These are phyloP conservation scores for Nibea albiflora DNA, from an alignment of 2,113 vertebrate genomes.

Conservation along the genomic window DNA sequence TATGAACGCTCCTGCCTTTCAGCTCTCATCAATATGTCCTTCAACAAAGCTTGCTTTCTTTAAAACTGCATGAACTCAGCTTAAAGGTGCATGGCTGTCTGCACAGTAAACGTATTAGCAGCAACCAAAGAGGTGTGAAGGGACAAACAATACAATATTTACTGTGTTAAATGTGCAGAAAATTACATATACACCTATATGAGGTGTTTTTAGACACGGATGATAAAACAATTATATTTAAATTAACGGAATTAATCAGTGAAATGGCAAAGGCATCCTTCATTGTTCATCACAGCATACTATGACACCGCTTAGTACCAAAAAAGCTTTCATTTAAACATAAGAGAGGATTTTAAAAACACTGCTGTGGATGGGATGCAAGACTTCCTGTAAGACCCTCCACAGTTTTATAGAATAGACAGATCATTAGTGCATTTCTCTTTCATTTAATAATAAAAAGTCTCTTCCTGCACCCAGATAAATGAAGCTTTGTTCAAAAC, in stretches of 20 bases:
- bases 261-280: not conserved
- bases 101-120: conserved; percentile 4
- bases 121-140: not conserved
- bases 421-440: conserved; percentile 32
- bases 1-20: conserved; percentile 1
- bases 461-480: conserved; percentile 37
- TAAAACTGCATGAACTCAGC: conserved; percentile 7
- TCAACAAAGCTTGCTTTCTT: conserved; percentile 28
- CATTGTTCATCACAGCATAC: not conserved
- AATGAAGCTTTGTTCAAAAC: conserved; percentile 47
- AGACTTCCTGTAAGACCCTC: not conserved
- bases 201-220: not conserved
- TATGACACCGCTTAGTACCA: not conserved
- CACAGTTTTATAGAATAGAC: conserved; percentile 20
- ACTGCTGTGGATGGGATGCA: conserved; percentile 4
- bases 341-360: conserved; percentile 15
- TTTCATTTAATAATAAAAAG: conserved; percentile 56
- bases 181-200: not conserved
- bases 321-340: conserved; percentile 28
- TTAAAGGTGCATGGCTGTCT: conserved; percentile 3
- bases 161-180: not conserved
- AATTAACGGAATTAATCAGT: not conserved
- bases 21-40: conserved; percentile 22
- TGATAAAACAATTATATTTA: not conserved
- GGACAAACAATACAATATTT: not conserved